Evolutionary conservation across 64 coral and sea anemone genomes (phyloP).

Genomic region (Stichodactyla mertensii): DNA sequence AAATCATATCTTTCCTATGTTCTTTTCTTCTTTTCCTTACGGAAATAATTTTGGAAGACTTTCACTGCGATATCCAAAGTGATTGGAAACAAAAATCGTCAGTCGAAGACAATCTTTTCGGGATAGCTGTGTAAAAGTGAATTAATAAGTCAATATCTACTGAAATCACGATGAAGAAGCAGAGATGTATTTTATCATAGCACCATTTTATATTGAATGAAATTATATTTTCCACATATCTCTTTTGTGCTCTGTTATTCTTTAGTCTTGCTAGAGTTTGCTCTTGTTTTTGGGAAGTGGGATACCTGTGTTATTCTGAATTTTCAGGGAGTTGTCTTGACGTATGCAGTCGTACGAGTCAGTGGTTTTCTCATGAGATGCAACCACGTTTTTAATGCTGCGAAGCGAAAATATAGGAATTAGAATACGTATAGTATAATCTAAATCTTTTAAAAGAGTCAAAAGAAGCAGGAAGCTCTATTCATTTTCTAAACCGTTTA

Average conservation of each 20-base stretch:
- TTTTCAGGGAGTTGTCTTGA: too few species aligned
- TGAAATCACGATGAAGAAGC: neutral
- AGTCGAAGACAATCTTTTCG: neutral
- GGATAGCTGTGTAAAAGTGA: neutral
- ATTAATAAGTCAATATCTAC: neutral
- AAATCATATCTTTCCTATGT: too few species aligned
- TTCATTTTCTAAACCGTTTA: too few species aligned
- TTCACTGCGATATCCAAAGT: too few species aligned
- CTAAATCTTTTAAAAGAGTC: too few species aligned
- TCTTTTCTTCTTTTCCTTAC: too few species aligned
- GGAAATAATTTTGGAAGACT: too few species aligned
- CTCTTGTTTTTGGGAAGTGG: neutral
- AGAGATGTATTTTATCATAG: constrained; percentile 6
- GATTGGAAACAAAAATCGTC: neutral
- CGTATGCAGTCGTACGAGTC: neutral
- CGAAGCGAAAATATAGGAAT: too few species aligned
- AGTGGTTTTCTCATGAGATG: neutral
- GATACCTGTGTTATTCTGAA: neutral
- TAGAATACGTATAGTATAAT: too few species aligned
- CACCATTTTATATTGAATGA: constrained; percentile 1
- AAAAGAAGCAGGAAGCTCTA: too few species aligned
- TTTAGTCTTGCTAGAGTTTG: neutral
- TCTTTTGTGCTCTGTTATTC: neutral
- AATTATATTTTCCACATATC: neutral
- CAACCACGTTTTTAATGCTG: too few species aligned